These are phyloP conservation scores for Gryllus bimaculatus DNA, from an alignment of 1,140 invertebrate species.

Conservation along the genomic window DNA sequence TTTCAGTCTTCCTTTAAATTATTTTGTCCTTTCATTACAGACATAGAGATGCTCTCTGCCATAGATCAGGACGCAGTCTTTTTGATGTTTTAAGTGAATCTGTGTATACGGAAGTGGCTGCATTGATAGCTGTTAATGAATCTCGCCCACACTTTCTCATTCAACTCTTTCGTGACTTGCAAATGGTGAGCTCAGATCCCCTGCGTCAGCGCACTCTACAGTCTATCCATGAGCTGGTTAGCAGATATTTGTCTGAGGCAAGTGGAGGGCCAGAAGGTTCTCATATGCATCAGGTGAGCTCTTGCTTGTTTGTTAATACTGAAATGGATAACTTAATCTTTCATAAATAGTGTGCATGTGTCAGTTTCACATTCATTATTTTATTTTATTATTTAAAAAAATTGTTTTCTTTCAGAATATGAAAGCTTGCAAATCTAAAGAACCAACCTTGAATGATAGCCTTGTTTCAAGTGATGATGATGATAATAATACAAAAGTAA, in stretches of 20 bases:
- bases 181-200: conserved; percentile 53
- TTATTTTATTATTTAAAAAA: not conserved
- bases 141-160: conserved; percentile 55
- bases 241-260: not conserved
- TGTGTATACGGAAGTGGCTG: conserved; percentile 59
- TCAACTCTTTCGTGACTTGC: conserved; percentile 53
- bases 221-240: conserved; percentile 41
- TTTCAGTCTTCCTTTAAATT: too few relatives aligned
- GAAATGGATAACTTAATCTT: not conserved
- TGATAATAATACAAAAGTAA: not conserved
- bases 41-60: not conserved
- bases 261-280: not conserved
- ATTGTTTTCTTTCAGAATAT: not conserved
- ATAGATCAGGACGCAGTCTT: conserved; percentile 2
- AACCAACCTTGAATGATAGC: not conserved
- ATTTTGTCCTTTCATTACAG: not conserved
- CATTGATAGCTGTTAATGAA: conserved; percentile 57
- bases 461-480: not conserved
- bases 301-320: not conserved
- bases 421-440: not conserved
- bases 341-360: not conserved
- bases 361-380: not conserved
- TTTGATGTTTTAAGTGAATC: conserved; percentile 46
- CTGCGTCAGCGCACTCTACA: conserved; percentile 48
- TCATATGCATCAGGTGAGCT: not conserved